Percentiles rank a stretch among this genome's conserved stretches.
phyloP scores from a whole-genome alignment of 2,113 vertebrate genomes.

The Tursiops truncatus region DNA sequence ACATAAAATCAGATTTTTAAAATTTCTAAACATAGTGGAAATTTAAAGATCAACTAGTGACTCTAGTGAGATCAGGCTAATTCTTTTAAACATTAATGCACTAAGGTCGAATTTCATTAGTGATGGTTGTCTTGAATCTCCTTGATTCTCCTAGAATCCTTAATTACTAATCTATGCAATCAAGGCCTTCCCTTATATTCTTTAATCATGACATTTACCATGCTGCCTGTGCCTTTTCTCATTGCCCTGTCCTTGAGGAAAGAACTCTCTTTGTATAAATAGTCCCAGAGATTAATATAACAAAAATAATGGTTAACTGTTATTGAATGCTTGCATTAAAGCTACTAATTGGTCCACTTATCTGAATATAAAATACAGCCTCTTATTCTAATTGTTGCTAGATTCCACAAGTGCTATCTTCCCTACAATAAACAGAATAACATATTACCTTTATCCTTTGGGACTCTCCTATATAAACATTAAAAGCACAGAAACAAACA shows the following conservation, averaged over 20 bases:
- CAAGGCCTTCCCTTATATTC: not conserved
- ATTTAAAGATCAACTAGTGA: not conserved
- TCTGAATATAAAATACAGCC: not conserved
- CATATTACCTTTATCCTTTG: not conserved
- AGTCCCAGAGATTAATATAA: not conserved
- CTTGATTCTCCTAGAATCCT: not conserved
- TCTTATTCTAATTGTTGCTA: not conserved
- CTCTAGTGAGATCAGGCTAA: not conserved
- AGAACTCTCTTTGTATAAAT: not conserved
- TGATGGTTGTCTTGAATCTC: not conserved
- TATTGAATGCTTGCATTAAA: not conserved
- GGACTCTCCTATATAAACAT: not conserved
- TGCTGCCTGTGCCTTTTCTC: not conserved
- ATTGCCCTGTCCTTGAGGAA: not conserved
- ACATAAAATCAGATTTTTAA: not conserved
- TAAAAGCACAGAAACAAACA: not conserved
- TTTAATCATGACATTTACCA: not conserved
- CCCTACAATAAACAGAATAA: not conserved
- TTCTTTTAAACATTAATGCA: not conserved
- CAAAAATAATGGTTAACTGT: not conserved
- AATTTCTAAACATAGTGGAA: not conserved
- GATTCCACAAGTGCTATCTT: not conserved
- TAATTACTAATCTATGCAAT: not conserved
- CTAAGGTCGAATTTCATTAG: not conserved
- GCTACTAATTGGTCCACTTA: not conserved